Evolutionary conservation across 2,888 invertebrate genomes (phyloP).

Genomic region (Dasysyrphus albostriatus): DNA sequence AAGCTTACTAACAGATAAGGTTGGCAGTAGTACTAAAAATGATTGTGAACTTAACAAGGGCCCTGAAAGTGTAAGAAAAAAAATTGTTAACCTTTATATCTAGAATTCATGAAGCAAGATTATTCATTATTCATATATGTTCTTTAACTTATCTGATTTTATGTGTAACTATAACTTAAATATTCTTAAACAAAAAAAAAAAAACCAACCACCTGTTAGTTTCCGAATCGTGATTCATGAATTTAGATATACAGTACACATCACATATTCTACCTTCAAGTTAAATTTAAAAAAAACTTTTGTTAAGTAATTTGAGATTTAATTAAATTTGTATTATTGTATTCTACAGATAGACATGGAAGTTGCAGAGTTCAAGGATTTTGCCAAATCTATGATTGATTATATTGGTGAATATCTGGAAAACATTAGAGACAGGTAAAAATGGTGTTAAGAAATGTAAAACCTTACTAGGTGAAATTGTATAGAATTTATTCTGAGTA

Average conservation of each 20-base stretch:
- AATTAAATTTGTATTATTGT: not conserved
- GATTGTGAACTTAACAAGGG: conserved; percentile 2
- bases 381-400: conserved; percentile 96
- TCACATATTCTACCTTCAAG: not conserved
- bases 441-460: no score
- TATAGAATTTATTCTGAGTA: no score
- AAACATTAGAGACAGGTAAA: conserved; percentile 94
- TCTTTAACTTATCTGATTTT: no score
- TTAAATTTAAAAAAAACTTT: not conserved
- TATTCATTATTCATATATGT: not conserved
- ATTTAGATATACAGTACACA: not conserved
- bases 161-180: not conserved
- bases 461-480: no score
- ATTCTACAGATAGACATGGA: conserved; percentile 87
- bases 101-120: conserved; percentile 37
- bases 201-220: not conserved
- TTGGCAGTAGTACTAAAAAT: not conserved
- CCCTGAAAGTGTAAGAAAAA: conserved; percentile 60
- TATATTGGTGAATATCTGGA: conserved; percentile 97
- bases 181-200: not conserved
- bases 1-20: conserved; percentile 40
- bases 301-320: not conserved
- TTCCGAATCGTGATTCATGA: conserved; percentile 47
- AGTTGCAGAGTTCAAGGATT: conserved; percentile 91
- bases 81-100: conserved; percentile 1